Evolutionary conservation across 2,797 vertebrate species (phyloP).

Genomic region (Peromyscus eremicus): DNA sequence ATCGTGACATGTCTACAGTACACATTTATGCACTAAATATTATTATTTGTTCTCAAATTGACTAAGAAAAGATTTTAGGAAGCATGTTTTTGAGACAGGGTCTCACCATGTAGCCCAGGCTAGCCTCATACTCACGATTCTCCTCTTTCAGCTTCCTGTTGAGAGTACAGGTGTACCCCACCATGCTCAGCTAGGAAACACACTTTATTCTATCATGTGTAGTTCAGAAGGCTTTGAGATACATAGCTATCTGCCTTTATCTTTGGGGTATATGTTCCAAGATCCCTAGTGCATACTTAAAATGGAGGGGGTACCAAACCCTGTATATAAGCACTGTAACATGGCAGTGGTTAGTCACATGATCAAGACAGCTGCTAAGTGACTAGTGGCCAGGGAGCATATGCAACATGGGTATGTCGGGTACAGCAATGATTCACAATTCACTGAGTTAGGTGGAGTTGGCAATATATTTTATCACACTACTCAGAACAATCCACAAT

Average conservation of each 20-base stretch:
- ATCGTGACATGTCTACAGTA: not conserved
- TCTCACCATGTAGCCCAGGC: not conserved
- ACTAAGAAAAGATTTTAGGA: constrained; percentile 48
- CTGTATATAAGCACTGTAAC: not conserved
- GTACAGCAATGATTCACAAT: not conserved
- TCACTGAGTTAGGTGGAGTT: not conserved
- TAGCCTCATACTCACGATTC: not conserved
- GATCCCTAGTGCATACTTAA: not conserved
- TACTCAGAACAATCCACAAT: not conserved
- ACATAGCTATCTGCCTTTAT: not conserved
- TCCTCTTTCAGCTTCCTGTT: not conserved
- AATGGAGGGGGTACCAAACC: not conserved
- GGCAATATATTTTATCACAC: not conserved
- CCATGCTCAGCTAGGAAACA: not conserved
- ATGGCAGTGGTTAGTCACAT: not conserved
- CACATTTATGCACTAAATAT: not conserved
- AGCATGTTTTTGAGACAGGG: not conserved
- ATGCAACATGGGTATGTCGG: not conserved
- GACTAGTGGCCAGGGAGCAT: not conserved
- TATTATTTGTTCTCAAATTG: not conserved
- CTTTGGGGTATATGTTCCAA: not conserved
- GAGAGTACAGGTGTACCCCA: no score
- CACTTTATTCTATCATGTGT: not conserved
- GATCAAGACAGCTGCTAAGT: not conserved
- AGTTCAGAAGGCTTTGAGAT: not conserved